phyloP scores from a whole-genome alignment of 2,797 vertebrate genomes.

The Xiphophorus birchmanni region DNA sequence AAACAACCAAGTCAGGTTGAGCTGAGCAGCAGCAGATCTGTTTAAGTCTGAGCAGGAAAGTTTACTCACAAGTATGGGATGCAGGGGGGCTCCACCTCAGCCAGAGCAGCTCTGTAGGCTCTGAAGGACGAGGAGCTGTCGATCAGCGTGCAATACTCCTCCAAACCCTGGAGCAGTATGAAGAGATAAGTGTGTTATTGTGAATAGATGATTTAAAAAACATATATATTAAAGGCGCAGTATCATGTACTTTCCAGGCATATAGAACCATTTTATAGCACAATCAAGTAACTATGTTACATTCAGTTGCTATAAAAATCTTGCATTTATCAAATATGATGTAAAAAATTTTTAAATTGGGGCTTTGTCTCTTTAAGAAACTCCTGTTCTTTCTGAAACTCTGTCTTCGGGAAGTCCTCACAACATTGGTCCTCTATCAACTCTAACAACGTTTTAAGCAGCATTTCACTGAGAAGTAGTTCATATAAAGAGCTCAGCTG shows the following conservation, averaged over 20 bases:
- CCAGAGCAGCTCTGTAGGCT: constrained; percentile 93
- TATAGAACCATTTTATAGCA: too few relatives aligned
- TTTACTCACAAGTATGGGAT: constrained; percentile 95
- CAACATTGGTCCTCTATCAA: too few relatives aligned
- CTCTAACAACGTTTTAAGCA: too few relatives aligned
- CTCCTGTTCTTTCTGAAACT: background rate
- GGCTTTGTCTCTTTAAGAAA: background rate
- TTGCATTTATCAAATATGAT: too few relatives aligned
- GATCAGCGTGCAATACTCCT: constrained; percentile 97
- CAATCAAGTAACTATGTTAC: too few relatives aligned
- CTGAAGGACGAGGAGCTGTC: constrained; percentile 99
- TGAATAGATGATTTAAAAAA: background rate
- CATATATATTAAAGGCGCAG: too few relatives aligned
- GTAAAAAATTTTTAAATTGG: too few relatives aligned
- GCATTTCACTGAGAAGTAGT: too few relatives aligned
- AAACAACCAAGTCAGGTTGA: background rate
- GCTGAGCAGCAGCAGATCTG: background rate
- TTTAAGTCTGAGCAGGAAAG: background rate
- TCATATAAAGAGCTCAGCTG: too few relatives aligned
- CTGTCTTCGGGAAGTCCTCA: too few relatives aligned
- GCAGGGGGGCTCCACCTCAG: constrained; percentile 96
- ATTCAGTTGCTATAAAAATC: too few relatives aligned
- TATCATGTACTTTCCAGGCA: too few relatives aligned
- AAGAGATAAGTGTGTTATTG: background rate
- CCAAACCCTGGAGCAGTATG: constrained; percentile 85